Conservation (phyloP, 2,888 invertebrate species). For the Scrobipalpa atriplicella region DNA sequence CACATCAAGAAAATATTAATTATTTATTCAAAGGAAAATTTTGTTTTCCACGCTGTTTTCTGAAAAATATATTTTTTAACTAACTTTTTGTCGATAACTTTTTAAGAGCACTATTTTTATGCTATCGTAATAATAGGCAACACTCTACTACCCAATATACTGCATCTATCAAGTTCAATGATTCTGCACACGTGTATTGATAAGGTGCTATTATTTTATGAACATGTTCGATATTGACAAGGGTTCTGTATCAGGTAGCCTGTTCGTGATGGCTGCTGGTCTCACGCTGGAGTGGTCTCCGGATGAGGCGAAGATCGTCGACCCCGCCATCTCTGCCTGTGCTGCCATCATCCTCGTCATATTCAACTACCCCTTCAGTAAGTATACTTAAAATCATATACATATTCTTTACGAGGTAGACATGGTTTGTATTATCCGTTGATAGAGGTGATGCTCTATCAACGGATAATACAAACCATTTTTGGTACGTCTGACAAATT, state of each 20-base stretch:
- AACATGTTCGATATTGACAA: not conserved
- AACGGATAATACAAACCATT: too few relatives aligned
- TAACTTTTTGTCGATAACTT: too few relatives aligned
- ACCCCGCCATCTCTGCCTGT: slow-evolving; percentile 89
- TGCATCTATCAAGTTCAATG: slow-evolving; percentile 7
- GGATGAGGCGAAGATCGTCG: slow-evolving; percentile 81
- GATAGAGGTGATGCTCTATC: too few relatives aligned
- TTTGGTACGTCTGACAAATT: too few relatives aligned
- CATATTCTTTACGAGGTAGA: too few relatives aligned
- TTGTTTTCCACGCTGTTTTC: too few relatives aligned
- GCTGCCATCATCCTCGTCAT: slow-evolving; percentile 87
- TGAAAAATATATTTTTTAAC: too few relatives aligned
- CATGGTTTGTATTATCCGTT: too few relatives aligned
- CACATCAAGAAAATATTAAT: not conserved
- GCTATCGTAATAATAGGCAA: too few relatives aligned
- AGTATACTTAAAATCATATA: slow-evolving; percentile 42
- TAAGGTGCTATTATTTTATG: not conserved
- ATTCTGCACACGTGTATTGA: slow-evolving; percentile 2
- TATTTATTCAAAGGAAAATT: too few relatives aligned
- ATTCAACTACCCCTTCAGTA: slow-evolving; percentile 91
- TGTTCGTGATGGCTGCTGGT: slow-evolving; percentile 87
- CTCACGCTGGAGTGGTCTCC: slow-evolving; percentile 75
- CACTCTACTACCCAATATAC: not conserved
- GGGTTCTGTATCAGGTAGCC: slow-evolving; percentile 79
- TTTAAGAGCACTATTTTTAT: too few relatives aligned